Evolutionary conservation across 2,888 invertebrate species (phyloP), one percentile per base, ranked within the genome.

Genomic region (Tetheella fluctuosa): DNA sequence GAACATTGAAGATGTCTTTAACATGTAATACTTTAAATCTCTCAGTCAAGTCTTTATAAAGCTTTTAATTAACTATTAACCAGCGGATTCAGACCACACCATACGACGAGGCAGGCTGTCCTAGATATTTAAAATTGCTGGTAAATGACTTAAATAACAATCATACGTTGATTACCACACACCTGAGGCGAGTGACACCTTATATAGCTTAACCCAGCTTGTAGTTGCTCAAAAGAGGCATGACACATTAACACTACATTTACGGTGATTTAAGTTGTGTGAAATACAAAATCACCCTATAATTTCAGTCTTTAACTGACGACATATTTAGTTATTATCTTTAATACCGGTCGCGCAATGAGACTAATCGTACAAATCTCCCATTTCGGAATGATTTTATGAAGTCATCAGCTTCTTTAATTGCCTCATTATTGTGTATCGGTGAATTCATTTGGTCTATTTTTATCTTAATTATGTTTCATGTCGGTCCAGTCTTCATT

Each of bases 201-300:
- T 69, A 67, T 58, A 65, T 61, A 52, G 68, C 57, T 68, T 67
- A 48, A 62, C 60, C 53, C 57, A 61, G 57, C 63, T 48, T 59
- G 59, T 5, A 54, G n/a, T 64, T 67, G 67, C 67, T 65, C 67
- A 70, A 74, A 61, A 67, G n/a, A 25, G 62, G 59, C 62, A 69
- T 65, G 67, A 68, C 65, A 62, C 64, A 68, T 71, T 64, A 63
- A 56, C 66, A 54, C 59, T 28, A 54, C 68, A 58, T 64, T 68
- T 68, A 73, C 66, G 66, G 73, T 60, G 61, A 70, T 68, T 70
- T 37, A 54, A 61, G 61, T 59, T 56, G 61, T 39, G 39, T 52
- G 23, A 23, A 52, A 54, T 25, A 48, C 54, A 54, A 61, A 23
- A 56, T 59, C 23, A 30, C 13, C n/a, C 39, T 56, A 54, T 52